These are phyloP conservation scores for Stenopsyche tienmushanensis DNA, from an alignment of 1,140 invertebrate genomes.

Conservation along the genomic window DNA sequence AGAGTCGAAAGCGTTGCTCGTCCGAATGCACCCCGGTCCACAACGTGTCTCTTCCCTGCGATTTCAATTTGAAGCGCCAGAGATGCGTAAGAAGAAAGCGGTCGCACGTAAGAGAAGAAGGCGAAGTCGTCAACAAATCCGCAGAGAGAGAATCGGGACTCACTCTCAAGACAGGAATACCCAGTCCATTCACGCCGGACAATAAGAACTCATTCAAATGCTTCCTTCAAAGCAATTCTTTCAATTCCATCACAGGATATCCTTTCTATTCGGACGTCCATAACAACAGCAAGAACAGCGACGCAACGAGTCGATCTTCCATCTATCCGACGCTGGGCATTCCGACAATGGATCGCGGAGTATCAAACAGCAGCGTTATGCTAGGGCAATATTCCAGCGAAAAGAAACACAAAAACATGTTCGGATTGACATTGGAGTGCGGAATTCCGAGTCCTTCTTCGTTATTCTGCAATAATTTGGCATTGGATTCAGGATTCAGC, in stretches of 20 bases:
- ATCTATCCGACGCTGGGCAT: slow-evolving; percentile 7
- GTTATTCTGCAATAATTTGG: slow-evolving; percentile 23
- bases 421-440: slow-evolving; percentile 37
- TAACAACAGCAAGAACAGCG: background rate
- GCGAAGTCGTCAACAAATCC: background rate
- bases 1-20: slow-evolving; percentile 5
- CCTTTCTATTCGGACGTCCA: slow-evolving; percentile 23
- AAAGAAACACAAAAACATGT: slow-evolving; percentile 26
- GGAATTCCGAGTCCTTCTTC: slow-evolving; percentile 39
- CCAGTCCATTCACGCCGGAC: slow-evolving; percentile 39
- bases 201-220: slow-evolving; percentile 17
- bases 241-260: slow-evolving; percentile 37
- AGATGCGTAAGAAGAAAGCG: slow-evolving; percentile 39
- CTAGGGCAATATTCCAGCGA: slow-evolving; percentile 31
- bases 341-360: slow-evolving; percentile 1
- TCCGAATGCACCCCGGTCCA: slow-evolving; percentile 29
- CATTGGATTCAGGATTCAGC: slow-evolving; percentile 15
- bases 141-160: slow-evolving; percentile 32
- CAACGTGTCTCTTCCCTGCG: slow-evolving; percentile 26
- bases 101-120: slow-evolving; percentile 25
- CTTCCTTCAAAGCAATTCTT: slow-evolving; percentile 28
- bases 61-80: slow-evolving; percentile 40
- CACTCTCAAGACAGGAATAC: slow-evolving; percentile 38
- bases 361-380: slow-evolving; percentile 35
- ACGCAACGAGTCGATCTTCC: background rate